phyloP scores from a whole-genome alignment of 92 coral and sea anemone genomes.

The Phenganax marumi region DNA sequence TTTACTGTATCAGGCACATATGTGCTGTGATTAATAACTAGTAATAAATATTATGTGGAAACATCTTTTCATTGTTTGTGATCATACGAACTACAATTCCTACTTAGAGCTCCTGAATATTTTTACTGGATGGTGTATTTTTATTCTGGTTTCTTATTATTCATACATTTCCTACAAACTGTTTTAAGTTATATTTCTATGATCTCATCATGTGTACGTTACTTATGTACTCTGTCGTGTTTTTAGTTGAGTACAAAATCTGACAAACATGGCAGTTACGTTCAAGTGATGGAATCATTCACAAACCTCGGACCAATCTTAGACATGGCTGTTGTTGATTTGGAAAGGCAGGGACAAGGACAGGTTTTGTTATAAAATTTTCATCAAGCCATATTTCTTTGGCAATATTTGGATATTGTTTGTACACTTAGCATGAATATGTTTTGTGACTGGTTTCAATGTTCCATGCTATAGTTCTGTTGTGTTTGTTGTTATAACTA shows the following conservation, averaged over 20 bases:
- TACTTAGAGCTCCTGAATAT: too few species aligned
- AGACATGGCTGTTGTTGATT: conserved; percentile 97
- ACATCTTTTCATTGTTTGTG: too few species aligned
- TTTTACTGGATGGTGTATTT: too few species aligned
- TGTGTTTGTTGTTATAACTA: neutral
- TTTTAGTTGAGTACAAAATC: conserved; percentile 82
- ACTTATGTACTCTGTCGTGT: neutral
- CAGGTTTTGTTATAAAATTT: conserved; percentile 60
- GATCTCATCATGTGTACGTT: neutral
- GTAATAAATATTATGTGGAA: too few species aligned
- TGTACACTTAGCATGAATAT: neutral
- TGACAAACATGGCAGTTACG: conserved; percentile 79
- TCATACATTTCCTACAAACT: too few species aligned
- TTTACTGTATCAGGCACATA: too few species aligned
- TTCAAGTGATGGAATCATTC: conserved; percentile 90
- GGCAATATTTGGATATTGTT: neutral
- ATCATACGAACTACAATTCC: too few species aligned
- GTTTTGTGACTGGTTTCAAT: neutral
- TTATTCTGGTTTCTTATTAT: too few species aligned
- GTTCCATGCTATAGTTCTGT: neutral
- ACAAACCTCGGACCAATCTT: conserved; percentile 97
- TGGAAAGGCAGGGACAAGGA: conserved; percentile 97
- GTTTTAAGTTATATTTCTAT: too few species aligned
- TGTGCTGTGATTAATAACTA: too few species aligned
- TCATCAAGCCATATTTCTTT: too few species aligned